These are phyloP conservation scores for Seira ritae DNA, from an alignment of 2,888 invertebrate species.

Conservation along the genomic window DNA sequence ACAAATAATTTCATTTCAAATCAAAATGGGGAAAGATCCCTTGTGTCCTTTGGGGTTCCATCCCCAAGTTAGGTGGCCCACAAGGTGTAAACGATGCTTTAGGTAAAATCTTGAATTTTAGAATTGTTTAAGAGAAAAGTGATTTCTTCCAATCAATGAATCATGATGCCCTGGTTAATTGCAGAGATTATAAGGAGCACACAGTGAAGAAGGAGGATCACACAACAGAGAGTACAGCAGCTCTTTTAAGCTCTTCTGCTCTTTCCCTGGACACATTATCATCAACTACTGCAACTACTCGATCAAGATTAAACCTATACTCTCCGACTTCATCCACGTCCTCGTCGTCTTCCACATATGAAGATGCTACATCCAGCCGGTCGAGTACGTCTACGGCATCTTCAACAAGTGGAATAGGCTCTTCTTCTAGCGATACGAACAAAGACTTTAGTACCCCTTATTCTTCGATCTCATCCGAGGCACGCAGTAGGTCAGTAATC, in stretches of 20 bases:
- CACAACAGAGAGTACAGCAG: slow-evolving; percentile 39
- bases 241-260: slow-evolving; percentile 42
- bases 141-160: neutral
- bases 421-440: neutral
- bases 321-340: slow-evolving; percentile 29
- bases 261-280: slow-evolving; percentile 43
- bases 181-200: slow-evolving; percentile 92
- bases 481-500: slow-evolving; percentile 68
- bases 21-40: slow-evolving; percentile 81
- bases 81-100: slow-evolving; percentile 94
- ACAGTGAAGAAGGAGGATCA: slow-evolving; percentile 84
- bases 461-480: slow-evolving; percentile 73
- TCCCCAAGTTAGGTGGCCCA: slow-evolving; percentile 95
- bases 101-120: slow-evolving; percentile 77
- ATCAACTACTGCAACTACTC: slow-evolving; percentile 32
- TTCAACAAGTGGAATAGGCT: slow-evolving; percentile 32
- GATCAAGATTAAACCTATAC: slow-evolving; percentile 30
- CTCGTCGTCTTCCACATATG: slow-evolving; percentile 32
- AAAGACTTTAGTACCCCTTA: slow-evolving; percentile 73
- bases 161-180: no score
- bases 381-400: slow-evolving; percentile 28
- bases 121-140: neutral
- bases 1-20: no score
- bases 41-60: slow-evolving; percentile 94
- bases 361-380: slow-evolving; percentile 16